Conservation (phyloP, 2,113 vertebrate species). For the Hippocampus guttulatus region DNA sequence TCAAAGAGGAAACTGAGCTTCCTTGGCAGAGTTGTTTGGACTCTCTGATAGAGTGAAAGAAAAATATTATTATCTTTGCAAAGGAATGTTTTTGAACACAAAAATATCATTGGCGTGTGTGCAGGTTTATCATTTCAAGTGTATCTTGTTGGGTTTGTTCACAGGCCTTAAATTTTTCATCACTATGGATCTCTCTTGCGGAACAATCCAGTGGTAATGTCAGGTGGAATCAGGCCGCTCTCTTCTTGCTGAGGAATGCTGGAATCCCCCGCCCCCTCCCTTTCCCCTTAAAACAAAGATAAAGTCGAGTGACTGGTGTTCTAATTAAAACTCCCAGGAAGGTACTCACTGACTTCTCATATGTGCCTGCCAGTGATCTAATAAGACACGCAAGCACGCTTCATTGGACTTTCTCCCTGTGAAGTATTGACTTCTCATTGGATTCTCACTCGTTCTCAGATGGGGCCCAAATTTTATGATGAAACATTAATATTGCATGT, state of each 20-base stretch:
- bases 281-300: constrained; percentile 51
- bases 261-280: constrained; percentile 44
- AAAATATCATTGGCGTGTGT: constrained; percentile 13
- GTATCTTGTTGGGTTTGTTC: background rate
- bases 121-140: background rate
- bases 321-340: constrained; percentile 72
- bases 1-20: background rate
- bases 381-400: constrained; percentile 53
- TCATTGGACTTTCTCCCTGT: constrained; percentile 31
- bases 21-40: background rate
- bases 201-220: constrained; percentile 17
- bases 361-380: constrained; percentile 66
- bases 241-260: constrained; percentile 61
- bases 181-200: constrained; percentile 4
- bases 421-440: constrained; percentile 54
- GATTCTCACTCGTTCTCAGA: constrained; percentile 45
- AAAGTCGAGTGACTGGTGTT: constrained; percentile 66
- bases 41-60: background rate
- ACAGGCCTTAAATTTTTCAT: background rate
- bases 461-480: constrained; percentile 57
- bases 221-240: constrained; percentile 22
- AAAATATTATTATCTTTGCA: background rate
- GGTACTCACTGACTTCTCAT: constrained; percentile 53
- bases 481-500: constrained; percentile 63
- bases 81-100: background rate